A percentile compares a stretch with the other conserved stretches of the same genome.
Conservation (phyloP, 2,113 vertebrate species). For the Cercopithecus mona region DNA sequence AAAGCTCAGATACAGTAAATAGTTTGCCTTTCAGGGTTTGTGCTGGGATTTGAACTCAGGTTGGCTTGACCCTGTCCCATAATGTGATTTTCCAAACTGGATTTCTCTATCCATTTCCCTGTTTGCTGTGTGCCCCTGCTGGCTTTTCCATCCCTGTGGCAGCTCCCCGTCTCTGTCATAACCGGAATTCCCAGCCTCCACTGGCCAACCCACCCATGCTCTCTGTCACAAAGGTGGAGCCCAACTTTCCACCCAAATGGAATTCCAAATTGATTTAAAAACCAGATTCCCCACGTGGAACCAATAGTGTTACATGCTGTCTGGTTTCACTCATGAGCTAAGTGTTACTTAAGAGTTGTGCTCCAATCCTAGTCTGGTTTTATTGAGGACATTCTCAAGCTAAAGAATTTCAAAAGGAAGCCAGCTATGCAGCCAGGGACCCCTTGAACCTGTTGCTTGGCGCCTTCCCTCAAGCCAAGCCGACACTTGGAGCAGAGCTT, state of each 20-base stretch:
- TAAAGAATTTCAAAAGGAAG: slow-evolving; percentile 16
- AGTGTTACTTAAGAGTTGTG: slow-evolving; percentile 56
- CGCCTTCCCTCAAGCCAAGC: neutral
- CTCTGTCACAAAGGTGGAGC: neutral
- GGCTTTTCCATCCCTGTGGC: neutral
- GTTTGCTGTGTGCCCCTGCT: neutral
- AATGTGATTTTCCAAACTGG: neutral
- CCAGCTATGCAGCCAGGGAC: neutral
- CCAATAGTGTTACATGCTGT: neutral
- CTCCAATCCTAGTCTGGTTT: slow-evolving; percentile 20
- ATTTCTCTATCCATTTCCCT: neutral
- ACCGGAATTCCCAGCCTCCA: neutral
- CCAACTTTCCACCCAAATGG: slow-evolving; percentile 21
- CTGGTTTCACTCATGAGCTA: slow-evolving; percentile 63
- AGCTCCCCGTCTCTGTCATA: neutral
- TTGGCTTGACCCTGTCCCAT: neutral
- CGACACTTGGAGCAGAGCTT: neutral
- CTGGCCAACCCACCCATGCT: neutral
- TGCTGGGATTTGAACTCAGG: neutral
- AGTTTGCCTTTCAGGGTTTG: neutral
- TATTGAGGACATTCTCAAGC: neutral
- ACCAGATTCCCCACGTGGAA: slow-evolving; percentile 48
- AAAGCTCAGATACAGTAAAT: neutral
- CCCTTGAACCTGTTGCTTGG: neutral
- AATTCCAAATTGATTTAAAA: slow-evolving; percentile 52